Conservation (phyloP, 1,140 invertebrate species). For the Leguminivora glycinivorella region DNA sequence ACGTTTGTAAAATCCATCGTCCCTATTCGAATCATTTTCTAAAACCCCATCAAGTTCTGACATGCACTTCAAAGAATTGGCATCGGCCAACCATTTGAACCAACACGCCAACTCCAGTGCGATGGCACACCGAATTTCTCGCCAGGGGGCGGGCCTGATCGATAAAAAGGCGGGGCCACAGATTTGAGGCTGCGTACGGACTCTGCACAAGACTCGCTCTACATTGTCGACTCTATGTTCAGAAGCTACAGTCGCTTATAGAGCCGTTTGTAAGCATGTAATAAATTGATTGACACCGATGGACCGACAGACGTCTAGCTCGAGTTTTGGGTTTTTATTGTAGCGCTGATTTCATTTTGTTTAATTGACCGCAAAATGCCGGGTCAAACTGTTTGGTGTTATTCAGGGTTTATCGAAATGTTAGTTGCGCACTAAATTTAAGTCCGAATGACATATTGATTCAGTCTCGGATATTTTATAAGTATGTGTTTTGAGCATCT, state of each 20-base stretch:
- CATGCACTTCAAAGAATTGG: neutral
- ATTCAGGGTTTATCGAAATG: neutral
- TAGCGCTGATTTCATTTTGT: slow-evolving; percentile 14
- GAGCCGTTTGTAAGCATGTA: neutral
- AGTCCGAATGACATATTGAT: too few relatives aligned
- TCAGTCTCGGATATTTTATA: too few relatives aligned
- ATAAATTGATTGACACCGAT: slow-evolving; percentile 19
- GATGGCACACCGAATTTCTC: slow-evolving; percentile 31
- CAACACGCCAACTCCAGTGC: neutral
- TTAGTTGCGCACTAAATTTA: too few relatives aligned
- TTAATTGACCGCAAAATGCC: slow-evolving; percentile 2
- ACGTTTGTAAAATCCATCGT: too few relatives aligned
- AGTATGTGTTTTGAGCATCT: too few relatives aligned
- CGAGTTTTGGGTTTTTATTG: slow-evolving; percentile 20
- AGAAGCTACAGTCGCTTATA: too few relatives aligned
- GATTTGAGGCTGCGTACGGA: slow-evolving; percentile 63
- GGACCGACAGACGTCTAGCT: slow-evolving; percentile 22
- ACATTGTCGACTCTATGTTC: too few relatives aligned
- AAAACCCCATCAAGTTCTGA: neutral
- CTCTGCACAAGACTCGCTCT: slow-evolving; percentile 52
- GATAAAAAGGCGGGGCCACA: slow-evolving; percentile 64
- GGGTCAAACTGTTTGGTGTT: neutral
- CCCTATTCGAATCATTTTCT: too few relatives aligned
- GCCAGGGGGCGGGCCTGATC: slow-evolving; percentile 63
- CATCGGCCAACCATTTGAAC: neutral